Evolutionary conservation across 2,113 vertebrate species (phyloP), one percentile per base, ranked within the genome.

Genomic region (Stictonetta naevosa): DNA sequence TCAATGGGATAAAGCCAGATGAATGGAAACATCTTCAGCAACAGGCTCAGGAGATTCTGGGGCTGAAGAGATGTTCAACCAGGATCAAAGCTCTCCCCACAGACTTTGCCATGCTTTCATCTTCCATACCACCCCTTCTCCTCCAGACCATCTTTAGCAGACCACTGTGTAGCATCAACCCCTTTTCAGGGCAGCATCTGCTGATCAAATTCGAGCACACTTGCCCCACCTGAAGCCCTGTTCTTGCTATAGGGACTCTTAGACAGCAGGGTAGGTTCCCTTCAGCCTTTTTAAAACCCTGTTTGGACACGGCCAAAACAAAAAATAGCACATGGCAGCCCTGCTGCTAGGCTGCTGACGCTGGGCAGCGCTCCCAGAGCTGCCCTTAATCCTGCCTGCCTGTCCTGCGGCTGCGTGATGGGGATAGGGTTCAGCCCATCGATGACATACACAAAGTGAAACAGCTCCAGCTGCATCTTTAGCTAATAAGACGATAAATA

Each of bases 341-440:
- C 46, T 50, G 46, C 55, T 87, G 67, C 78, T 83, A 29, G 77
- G 46, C 83, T 86, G 53, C 83, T 17, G 53, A n/a, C 1, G 3
- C 79, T 50, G 80, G 88, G 88, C 94, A 92, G 76, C 8, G 34
- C 83, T 93, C 92, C 92, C 92, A 95, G 94, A 86, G 52, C 68
- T 55, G 76, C 5, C 80, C 68, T 63, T 86, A 67, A 77, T 83
- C 76, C 68, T 67, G 80, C 76, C 68, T 67, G 56, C 42, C 63
- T 8, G 21, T 28, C 52, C 88, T 33, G 46, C 0, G 1, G 6
- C 76, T 42, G 69, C 0, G 0, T 0, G 0, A 68, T 2, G 18
- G 29, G 46, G 25, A 34, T 31, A 13, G 1, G 1, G 67, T 44
- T 64, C 88, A 62, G 58, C 67, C 48, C 48, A 4, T 0, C 0